These are phyloP conservation scores for Laticauda colubrina DNA, from an alignment of 2,113 vertebrate species.

Conservation along the genomic window DNA sequence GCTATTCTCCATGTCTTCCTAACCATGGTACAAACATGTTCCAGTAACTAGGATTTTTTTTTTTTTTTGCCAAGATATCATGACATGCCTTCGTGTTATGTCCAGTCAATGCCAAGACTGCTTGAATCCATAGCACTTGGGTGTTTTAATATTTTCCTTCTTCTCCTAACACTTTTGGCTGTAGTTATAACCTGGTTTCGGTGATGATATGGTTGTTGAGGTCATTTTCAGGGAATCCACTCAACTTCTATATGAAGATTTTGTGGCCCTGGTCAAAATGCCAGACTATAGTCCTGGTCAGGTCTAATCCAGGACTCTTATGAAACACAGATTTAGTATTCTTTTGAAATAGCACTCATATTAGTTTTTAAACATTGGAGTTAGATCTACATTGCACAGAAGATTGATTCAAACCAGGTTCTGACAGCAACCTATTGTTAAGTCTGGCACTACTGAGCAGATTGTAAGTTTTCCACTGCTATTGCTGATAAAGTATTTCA, in stretches of 20 bases:
- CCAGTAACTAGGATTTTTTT: neutral
- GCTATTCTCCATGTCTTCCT: neutral
- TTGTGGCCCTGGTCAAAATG: neutral
- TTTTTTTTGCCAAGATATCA: neutral
- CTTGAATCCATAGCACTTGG: neutral
- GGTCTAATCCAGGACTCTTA: neutral
- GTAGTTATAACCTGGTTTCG: neutral
- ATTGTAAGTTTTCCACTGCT: neutral
- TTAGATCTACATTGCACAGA: neutral
- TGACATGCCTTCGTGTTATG: neutral
- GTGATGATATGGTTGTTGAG: neutral
- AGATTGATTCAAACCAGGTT: neutral
- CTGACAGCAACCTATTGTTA: neutral
- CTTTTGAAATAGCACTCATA: neutral
- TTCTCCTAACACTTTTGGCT: neutral
- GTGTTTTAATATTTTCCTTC: neutral
- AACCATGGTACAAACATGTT: neutral
- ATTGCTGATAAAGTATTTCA: neutral
- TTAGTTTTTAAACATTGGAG: neutral
- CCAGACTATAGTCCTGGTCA: neutral
- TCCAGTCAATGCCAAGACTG: neutral
- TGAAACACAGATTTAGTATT: neutral
- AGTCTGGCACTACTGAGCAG: neutral
- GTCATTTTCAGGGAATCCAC: neutral
- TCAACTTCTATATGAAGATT: neutral